Percentiles rank a stretch among this genome's conserved stretches.
These are phyloP conservation scores for Pomatorhinus ruficollis DNA, from an alignment of 2,113 vertebrate species.

Conservation along the genomic window DNA sequence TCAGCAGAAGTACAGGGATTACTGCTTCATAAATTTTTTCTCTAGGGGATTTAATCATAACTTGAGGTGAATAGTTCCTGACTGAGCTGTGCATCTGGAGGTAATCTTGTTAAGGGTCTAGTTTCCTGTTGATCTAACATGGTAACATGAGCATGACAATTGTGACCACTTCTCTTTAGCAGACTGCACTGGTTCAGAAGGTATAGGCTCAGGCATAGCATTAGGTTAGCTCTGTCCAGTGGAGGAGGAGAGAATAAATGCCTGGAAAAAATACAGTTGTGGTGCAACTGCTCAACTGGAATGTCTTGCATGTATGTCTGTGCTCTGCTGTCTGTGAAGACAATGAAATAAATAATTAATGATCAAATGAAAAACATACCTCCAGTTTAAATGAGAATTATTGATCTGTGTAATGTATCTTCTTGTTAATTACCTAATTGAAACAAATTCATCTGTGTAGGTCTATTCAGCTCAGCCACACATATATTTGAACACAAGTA, in stretches of 20 bases:
- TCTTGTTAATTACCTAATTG: background rate
- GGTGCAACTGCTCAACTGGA: background rate
- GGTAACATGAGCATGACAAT: background rate
- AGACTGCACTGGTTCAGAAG: background rate
- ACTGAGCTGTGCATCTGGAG: background rate
- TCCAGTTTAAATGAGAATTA: background rate
- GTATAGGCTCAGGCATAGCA: background rate
- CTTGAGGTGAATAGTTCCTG: background rate
- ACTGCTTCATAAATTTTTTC: background rate
- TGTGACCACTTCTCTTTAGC: background rate
- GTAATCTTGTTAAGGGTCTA: background rate
- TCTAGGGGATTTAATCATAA: background rate
- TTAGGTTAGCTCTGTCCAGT: background rate
- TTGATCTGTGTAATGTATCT: background rate
- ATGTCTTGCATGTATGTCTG: background rate
- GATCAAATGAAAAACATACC: background rate
- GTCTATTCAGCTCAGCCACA: background rate
- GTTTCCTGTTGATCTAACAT: background rate
- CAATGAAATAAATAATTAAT: background rate
- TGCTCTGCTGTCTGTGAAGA: background rate
- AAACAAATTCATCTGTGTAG: background rate
- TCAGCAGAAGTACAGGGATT: background rate
- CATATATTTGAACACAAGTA: background rate
- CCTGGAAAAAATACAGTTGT: background rate
- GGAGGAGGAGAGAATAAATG: background rate